Conservation (phyloP, 2,797 vertebrate genomes). For the Platalea minor region DNA sequence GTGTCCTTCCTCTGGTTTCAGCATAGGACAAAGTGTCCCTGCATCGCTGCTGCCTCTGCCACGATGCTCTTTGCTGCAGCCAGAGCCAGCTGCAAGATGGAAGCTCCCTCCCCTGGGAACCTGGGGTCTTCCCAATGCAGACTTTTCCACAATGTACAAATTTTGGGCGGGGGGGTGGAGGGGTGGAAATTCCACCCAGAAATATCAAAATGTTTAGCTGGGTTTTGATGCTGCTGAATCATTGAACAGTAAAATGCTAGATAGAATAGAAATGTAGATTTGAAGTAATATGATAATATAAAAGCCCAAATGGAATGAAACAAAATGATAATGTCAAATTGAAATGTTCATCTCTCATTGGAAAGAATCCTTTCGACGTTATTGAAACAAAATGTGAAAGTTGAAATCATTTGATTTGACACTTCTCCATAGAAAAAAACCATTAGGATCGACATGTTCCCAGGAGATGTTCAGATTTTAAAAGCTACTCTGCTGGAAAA, state of each 20-base stretch:
- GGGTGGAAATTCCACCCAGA: background rate
- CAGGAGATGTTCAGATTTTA: constrained; percentile 25
- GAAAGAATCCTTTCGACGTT: constrained; percentile 22
- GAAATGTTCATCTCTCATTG: constrained; percentile 45
- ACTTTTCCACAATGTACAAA: background rate
- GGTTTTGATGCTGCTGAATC: background rate
- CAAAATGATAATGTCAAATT: constrained; percentile 61
- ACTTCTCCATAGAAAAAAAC: constrained; percentile 46
- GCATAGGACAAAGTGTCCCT: background rate
- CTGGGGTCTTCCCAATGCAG: background rate
- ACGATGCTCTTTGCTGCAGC: background rate
- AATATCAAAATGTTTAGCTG: background rate
- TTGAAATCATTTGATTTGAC: constrained; percentile 65
- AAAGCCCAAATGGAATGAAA: constrained; percentile 65
- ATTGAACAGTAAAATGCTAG: constrained; percentile 16
- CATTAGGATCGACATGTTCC: constrained; percentile 43
- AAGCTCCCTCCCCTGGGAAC: background rate
- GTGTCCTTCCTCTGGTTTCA: background rate
- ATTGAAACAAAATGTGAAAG: constrained; percentile 62
- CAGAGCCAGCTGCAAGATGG: background rate
- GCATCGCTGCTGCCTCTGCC: background rate
- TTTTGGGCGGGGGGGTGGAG: fast-evolving
- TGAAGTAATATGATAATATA: constrained; percentile 45
- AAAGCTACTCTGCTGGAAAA: constrained; percentile 51
- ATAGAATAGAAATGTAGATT: constrained; percentile 35